phyloP scores from a whole-genome alignment of 1,140 invertebrate species.

The Bradynema listronoti region DNA sequence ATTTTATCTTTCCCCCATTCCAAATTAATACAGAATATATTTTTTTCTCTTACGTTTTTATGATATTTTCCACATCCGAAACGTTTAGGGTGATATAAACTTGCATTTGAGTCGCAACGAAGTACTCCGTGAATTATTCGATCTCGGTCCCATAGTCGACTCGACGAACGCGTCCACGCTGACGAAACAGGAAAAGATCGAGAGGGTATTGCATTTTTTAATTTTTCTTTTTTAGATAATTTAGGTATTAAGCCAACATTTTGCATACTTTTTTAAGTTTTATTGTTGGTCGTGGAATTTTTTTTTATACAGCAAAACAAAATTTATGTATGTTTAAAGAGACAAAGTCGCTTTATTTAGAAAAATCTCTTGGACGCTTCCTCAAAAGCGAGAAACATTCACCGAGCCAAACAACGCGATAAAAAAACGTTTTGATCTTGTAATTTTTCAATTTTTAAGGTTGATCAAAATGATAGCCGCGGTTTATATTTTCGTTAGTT shows the following conservation, averaged over 20 bases:
- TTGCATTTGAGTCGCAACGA: slow-evolving; percentile 34
- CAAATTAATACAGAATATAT: neutral
- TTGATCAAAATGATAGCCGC: too few species aligned
- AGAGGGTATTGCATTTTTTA: too few species aligned
- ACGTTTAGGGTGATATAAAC: slow-evolving; percentile 34
- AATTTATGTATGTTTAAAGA: too few species aligned
- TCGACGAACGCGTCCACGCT: slow-evolving; percentile 11
- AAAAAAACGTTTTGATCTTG: neutral
- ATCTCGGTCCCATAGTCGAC: slow-evolving; percentile 21
- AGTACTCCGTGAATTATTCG: slow-evolving; percentile 38
- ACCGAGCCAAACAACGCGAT: slow-evolving; percentile 7
- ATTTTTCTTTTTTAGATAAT: too few species aligned
- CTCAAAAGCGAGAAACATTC: slow-evolving; percentile 6
- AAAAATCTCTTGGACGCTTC: neutral
- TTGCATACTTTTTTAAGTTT: too few species aligned
- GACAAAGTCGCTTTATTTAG: slow-evolving; percentile 1
- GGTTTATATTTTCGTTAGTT: too few species aligned
- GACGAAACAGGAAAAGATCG: slow-evolving; percentile 25
- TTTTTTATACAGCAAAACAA: too few species aligned
- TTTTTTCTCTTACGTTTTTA: neutral
- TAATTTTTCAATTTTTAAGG: too few species aligned
- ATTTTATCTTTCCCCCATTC: neutral
- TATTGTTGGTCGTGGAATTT: too few species aligned
- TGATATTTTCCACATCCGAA: too few species aligned
- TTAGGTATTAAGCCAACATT: too few species aligned